These are phyloP conservation scores for Bombylius major DNA, from an alignment of 2,888 invertebrate genomes.

Conservation along the genomic window DNA sequence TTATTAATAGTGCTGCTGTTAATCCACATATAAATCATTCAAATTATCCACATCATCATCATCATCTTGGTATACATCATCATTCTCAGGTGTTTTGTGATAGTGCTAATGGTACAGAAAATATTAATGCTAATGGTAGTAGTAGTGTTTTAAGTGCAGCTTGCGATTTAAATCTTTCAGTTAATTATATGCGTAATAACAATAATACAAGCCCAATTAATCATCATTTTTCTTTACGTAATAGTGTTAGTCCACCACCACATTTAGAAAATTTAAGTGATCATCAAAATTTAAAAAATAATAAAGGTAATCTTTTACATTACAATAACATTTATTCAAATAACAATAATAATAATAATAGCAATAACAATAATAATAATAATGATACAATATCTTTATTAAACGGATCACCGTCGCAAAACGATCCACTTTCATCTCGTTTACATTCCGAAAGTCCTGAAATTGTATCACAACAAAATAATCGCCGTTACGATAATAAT, in stretches of 20 bases:
- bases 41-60: conserved; percentile 6
- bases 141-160: neutral
- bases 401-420: conserved; percentile 14
- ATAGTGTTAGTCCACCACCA: neutral
- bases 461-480: conserved; percentile 6
- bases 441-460: conserved; percentile 11
- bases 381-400: conserved; percentile 21
- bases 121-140: neutral
- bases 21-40: neutral
- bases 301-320: conserved; percentile 1
- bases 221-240: conserved; percentile 1
- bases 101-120: neutral
- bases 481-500: conserved; percentile 28
- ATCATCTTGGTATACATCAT: neutral
- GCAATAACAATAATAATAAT: conserved; percentile 7
- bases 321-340: conserved; percentile 6
- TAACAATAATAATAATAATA: conserved; percentile 10
- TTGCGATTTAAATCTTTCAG: conserved; percentile 7
- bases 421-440: conserved; percentile 7
- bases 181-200: conserved; percentile 11
- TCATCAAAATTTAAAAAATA: conserved; percentile 8
- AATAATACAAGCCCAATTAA: conserved; percentile 13
- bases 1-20: neutral
- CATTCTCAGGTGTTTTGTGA: conserved; percentile 6
- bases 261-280: conserved; percentile 9